phyloP scores from a whole-genome alignment of 2,797 vertebrate species.

The Urophycis tenuis region DNA sequence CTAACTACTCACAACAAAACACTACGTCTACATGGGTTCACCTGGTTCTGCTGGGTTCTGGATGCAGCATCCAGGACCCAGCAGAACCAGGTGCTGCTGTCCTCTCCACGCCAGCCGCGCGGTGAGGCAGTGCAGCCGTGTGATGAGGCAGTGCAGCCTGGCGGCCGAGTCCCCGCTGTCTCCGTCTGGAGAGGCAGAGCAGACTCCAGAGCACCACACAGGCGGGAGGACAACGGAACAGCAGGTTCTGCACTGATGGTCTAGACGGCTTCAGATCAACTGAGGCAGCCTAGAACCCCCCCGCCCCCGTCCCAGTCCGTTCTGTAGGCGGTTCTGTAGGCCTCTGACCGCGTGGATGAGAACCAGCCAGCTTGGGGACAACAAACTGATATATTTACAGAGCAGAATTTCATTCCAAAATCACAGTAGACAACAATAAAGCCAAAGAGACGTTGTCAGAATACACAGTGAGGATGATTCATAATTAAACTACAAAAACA shows the following conservation, averaged over 20 bases:
- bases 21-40: background rate
- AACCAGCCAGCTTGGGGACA: background rate
- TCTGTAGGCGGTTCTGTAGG: background rate
- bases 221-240: too few species aligned
- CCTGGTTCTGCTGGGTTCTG: background rate
- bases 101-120: too few species aligned
- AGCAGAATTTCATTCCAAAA: constrained; percentile 16
- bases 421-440: background rate
- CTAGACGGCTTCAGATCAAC: background rate
- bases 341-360: background rate
- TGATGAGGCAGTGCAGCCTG: too few species aligned
- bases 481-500: constrained; percentile 44
- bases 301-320: background rate
- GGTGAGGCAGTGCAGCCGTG: too few species aligned
- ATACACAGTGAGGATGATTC: constrained; percentile 37
- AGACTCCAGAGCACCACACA: too few species aligned
- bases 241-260: background rate
- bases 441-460: constrained; percentile 22
- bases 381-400: constrained; percentile 54
- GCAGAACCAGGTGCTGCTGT: background rate
- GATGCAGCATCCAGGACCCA: too few species aligned
- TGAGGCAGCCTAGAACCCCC: background rate
- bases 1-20: background rate
- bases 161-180: too few species aligned
- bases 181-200: too few species aligned